Evolutionary conservation across 1,140 invertebrate genomes (phyloP), one percentile per base, ranked within the genome.

Genomic region (Lucilia sericata): DNA sequence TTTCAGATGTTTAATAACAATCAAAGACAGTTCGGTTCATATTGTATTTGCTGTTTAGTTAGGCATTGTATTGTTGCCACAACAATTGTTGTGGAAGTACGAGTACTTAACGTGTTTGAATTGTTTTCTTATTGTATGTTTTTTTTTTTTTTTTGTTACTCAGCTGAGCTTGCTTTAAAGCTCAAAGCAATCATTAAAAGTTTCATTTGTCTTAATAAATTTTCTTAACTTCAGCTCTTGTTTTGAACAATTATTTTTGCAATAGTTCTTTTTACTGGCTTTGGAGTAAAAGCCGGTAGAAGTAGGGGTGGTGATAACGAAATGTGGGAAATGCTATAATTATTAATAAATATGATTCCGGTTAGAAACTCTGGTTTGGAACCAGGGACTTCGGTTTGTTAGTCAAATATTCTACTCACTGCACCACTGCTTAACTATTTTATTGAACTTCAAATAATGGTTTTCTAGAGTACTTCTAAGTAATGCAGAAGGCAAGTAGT

Each of bases 171-270:
- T 82, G 42, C 17, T 75, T 70, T 82, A 19, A 60, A 60, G 81
- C 81, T 60, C 51, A 82, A 82, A 65, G 55, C 81, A 74, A 83
- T 83, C 84, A 85, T 85, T 85, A 85, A 85, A 85, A 81, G 84
- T 82, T 85, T 85, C 84, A 83, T 85, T 85, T 85, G 84, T 85
- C 82, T 85, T 78, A 85, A 85, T 85, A 85, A 85, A 85, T 85
- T 84, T 74, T 49, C 82, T 49, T 19, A 80, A 80, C 47, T 80
- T 80, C n/a, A 76, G 74, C 74, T 76, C 74, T 76, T 17, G n/a
- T 76, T 51, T 80, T 49, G 8, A 82, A 82, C 60, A 82, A 80
- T 80, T 80, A 70, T 65, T n/a, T 17, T 70, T n/a, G 25, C 81
- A 70, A 82, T 82, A 42, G 55, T 82, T 82, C 42, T 42, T 70